These are phyloP conservation scores for Goniozus legneri DNA, from an alignment of 1,140 invertebrate genomes.

Conservation along the genomic window DNA sequence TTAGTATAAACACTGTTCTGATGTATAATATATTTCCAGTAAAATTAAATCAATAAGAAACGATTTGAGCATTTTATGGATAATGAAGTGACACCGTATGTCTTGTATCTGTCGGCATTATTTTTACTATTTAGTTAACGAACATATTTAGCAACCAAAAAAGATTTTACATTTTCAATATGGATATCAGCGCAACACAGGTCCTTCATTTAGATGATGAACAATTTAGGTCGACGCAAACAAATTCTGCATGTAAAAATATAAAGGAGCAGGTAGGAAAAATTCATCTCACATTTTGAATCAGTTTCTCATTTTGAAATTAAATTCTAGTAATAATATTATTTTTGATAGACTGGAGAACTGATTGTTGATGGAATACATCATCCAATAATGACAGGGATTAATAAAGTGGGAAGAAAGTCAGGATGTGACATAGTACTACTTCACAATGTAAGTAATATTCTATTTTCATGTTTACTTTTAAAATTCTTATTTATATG, in stretches of 20 bases:
- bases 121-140: too few species aligned
- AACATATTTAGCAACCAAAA: background rate
- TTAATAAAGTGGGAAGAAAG: background rate
- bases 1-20: too few species aligned
- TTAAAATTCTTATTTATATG: conserved; percentile 34
- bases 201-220: background rate
- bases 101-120: too few species aligned
- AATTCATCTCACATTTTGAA: background rate
- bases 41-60: too few species aligned
- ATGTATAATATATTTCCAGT: too few species aligned
- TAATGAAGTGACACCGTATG: too few species aligned
- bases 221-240: background rate
- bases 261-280: background rate
- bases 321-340: background rate
- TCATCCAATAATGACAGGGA: background rate
- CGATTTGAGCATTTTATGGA: too few species aligned
- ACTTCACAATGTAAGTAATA: background rate
- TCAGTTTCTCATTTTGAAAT: background rate
- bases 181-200: background rate
- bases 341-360: background rate
- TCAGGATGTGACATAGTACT: background rate
- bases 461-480: background rate
- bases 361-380: background rate
- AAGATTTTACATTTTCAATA: background rate
- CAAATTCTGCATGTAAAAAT: background rate